phyloP scores from a whole-genome alignment of 2,113 vertebrate species.

The Epinephelus cyanopodus region DNA sequence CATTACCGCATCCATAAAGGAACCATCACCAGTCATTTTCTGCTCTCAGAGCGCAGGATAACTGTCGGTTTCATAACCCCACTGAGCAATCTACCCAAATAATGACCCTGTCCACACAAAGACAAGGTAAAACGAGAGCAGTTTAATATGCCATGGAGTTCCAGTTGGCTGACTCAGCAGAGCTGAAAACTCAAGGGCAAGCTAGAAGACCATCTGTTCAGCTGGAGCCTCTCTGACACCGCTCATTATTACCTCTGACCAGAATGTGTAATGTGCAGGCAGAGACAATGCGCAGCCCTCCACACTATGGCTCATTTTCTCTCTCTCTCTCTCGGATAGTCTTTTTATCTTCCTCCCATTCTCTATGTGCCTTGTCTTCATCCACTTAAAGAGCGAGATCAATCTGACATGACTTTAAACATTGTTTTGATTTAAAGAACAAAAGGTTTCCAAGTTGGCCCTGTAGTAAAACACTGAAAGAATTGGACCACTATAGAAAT shows the following conservation, averaged over 20 bases:
- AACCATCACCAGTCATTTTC: background rate
- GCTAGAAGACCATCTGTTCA: conserved; percentile 77
- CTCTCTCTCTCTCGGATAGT: background rate
- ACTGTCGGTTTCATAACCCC: conserved; percentile 3
- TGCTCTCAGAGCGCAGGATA: background rate
- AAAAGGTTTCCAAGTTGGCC: background rate
- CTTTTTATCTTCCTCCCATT: background rate
- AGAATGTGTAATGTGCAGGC: conserved; percentile 52
- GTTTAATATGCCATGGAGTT: conserved; percentile 57
- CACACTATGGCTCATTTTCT: background rate
- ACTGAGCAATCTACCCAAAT: conserved; percentile 13
- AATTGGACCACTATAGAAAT: background rate
- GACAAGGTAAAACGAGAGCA: conserved; percentile 42
- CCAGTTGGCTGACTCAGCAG: conserved; percentile 59
- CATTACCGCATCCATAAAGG: background rate
- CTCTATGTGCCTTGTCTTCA: too few species aligned
- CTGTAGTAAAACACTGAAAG: background rate
- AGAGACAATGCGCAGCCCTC: background rate
- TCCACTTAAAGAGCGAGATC: background rate
- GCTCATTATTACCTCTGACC: conserved; percentile 54
- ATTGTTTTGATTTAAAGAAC: background rate
- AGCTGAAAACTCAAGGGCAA: conserved; percentile 68
- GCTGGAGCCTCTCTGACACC: conserved; percentile 42
- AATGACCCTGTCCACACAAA: conserved; percentile 23
- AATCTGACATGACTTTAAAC: background rate